These are phyloP conservation scores for Galago senegalensis DNA, from an alignment of 2,797 vertebrate genomes.

Conservation along the genomic window DNA sequence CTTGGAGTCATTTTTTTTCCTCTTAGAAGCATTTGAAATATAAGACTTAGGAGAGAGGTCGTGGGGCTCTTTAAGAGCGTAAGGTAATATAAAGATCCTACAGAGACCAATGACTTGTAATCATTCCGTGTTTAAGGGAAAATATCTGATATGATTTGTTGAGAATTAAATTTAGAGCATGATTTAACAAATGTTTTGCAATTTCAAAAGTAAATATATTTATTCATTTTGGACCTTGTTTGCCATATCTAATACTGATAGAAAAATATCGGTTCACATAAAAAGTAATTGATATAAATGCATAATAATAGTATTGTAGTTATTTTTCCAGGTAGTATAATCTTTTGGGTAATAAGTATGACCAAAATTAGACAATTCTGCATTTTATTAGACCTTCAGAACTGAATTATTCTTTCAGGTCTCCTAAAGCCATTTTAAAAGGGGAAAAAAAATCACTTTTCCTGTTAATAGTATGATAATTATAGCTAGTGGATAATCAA, in stretches of 20 bases:
- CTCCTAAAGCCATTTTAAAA: slow-evolving; percentile 46
- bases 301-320: neutral
- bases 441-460: slow-evolving; percentile 15
- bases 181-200: slow-evolving; percentile 23
- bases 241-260: slow-evolving; percentile 22
- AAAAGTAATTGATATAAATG: neutral
- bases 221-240: slow-evolving; percentile 30
- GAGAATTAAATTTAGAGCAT: slow-evolving; percentile 60
- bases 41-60: slow-evolving; percentile 45
- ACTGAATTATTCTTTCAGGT: slow-evolving; percentile 33
- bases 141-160: neutral
- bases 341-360: slow-evolving; percentile 1
- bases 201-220: slow-evolving; percentile 55
- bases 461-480: slow-evolving; percentile 16
- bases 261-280: slow-evolving; percentile 42
- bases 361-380: slow-evolving; percentile 13
- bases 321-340: neutral
- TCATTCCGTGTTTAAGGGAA: slow-evolving; percentile 47
- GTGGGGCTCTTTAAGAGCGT: neutral
- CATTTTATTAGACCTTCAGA: slow-evolving; percentile 57
- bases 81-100: slow-evolving; percentile 26
- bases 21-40: slow-evolving; percentile 62
- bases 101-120: slow-evolving; percentile 28
- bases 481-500: slow-evolving; percentile 43
- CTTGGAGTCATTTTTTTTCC: slow-evolving; percentile 28